These are phyloP conservation scores for Melitaea athalia DNA, from an alignment of 2,888 invertebrate species.

Conservation along the genomic window DNA sequence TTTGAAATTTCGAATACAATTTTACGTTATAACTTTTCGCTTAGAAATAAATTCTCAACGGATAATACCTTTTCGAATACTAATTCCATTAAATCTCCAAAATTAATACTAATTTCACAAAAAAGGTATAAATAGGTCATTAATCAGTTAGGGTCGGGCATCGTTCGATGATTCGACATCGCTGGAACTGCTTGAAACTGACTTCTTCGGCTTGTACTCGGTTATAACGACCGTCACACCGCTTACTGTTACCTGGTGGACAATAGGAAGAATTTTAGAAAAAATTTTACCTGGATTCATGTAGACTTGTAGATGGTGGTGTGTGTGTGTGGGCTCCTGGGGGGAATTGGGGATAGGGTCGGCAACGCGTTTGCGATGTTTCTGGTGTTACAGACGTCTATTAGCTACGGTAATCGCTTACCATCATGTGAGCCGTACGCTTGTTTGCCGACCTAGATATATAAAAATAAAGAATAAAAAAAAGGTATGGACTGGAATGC, in stretches of 20 bases:
- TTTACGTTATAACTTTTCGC: neutral
- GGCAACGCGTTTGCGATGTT: no score
- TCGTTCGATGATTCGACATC: constrained; percentile 79
- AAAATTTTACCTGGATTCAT: no score
- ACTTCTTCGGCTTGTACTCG: constrained; percentile 93
- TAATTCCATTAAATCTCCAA: neutral
- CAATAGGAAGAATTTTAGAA: neutral
- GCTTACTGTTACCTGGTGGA: constrained; percentile 89
- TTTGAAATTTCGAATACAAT: neutral
- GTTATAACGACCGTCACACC: constrained; percentile 98
- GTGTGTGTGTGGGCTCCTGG: no score
- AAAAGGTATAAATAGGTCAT: constrained; percentile 17
- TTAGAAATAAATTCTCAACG: neutral
- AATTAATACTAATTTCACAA: neutral
- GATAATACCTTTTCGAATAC: neutral
- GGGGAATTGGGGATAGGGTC: no score
- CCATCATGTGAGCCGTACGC: no score
- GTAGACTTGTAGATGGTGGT: no score
- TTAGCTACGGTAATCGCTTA: no score
- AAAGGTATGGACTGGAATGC: no score
- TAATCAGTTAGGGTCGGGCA: constrained; percentile 57
- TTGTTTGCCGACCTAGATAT: no score
- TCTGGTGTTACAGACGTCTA: no score
- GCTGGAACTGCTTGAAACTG: constrained; percentile 73
- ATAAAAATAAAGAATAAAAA: no score